Percentiles rank a stretch among this genome's conserved stretches.
Evolutionary conservation across 2,888 invertebrate species (phyloP).

Genomic region (Romanomermis culicivorax): DNA sequence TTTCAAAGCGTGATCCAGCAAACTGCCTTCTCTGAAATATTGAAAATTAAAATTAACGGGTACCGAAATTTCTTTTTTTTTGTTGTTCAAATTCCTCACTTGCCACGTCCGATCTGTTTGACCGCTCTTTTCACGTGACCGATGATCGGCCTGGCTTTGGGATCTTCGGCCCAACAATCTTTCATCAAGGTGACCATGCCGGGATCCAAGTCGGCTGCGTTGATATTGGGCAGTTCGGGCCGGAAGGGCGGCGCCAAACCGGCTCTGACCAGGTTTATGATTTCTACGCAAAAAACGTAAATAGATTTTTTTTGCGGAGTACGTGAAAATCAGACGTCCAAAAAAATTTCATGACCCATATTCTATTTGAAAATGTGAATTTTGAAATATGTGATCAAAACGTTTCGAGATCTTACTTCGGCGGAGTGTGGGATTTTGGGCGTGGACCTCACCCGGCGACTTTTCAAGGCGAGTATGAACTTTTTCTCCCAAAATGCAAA

Average conservation of each 20-base stretch:
- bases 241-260: constrained; percentile 8
- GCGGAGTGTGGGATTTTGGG: no score
- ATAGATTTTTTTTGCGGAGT: background rate
- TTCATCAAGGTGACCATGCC: constrained; percentile 38
- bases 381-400: no score
- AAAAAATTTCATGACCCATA: no score
- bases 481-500: no score
- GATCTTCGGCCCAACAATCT: constrained; percentile 78
- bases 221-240: constrained; percentile 5
- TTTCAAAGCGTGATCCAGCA: constrained; percentile 89
- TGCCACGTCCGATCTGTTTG: constrained; percentile 69
- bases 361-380: no score
- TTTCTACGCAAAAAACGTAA: constrained; percentile 4
- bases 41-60: no score
- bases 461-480: no score
- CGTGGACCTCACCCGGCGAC: no score
- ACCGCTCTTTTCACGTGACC: constrained; percentile 61
- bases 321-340: no score
- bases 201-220: background rate
- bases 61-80: no score
- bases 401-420: no score
- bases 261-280: constrained; percentile 10
- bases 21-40: constrained; percentile 59
- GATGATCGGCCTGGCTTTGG: constrained; percentile 70
- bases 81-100: no score